phyloP scores from a whole-genome alignment of 2,113 vertebrate genomes.

The Urocitellus parryii region DNA sequence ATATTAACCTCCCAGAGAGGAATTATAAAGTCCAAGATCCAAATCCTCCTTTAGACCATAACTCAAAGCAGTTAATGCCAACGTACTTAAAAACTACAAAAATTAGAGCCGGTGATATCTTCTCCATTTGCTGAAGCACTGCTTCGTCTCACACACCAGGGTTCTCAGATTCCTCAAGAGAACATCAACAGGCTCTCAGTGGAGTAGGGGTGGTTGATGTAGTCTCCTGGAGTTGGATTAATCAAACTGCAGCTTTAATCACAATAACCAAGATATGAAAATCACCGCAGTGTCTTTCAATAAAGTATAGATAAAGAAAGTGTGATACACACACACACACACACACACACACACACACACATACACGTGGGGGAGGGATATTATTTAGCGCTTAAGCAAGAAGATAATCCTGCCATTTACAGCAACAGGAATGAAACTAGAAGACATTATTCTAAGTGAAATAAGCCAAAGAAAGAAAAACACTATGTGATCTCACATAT shows the following conservation, averaged over 20 bases:
- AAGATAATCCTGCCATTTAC: not conserved
- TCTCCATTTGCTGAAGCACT: not conserved
- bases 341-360: too few species aligned
- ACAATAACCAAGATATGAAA: not conserved
- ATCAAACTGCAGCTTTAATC: not conserved
- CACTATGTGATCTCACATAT: not conserved
- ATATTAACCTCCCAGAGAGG: conserved; percentile 7
- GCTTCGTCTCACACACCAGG: not conserved
- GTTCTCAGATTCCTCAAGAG: not conserved
- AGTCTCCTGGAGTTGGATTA: not conserved
- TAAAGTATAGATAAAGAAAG: not conserved
- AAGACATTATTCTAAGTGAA: not conserved
- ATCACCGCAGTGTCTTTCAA: not conserved
- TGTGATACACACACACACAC: not conserved
- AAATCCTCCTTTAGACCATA: conserved; percentile 20
- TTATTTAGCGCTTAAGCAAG: not conserved
- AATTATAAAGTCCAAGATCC: conserved; percentile 12
- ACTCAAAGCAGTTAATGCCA: conserved; percentile 10
- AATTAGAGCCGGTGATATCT: conserved; percentile 19
- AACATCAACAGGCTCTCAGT: not conserved
- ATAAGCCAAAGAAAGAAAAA: not conserved
- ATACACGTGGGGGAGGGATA: not conserved
- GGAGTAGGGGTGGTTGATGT: not conserved
- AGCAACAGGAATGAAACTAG: not conserved
- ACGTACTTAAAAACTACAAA: not conserved